These are phyloP conservation scores for Lamproptera curius DNA, from an alignment of 2,888 invertebrate species.

Conservation along the genomic window DNA sequence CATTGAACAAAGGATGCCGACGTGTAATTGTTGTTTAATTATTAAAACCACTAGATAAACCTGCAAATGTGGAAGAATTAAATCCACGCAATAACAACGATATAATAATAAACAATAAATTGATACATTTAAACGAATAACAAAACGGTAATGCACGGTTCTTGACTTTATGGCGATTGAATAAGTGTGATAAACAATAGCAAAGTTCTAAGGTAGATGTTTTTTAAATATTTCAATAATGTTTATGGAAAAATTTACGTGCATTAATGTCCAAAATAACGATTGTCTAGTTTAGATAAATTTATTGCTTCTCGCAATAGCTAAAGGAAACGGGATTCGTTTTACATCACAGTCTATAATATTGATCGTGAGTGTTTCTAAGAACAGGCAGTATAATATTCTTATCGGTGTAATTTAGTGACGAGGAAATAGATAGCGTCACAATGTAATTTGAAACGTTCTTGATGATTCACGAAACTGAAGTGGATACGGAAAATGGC, in stretches of 20 bases:
- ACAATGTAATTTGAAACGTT: conserved; percentile 25
- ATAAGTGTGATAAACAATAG: background rate
- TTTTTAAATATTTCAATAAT: too few relatives aligned
- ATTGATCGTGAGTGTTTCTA: conserved; percentile 1
- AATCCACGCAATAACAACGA: too few relatives aligned
- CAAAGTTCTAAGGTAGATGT: too few relatives aligned
- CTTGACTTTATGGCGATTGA: background rate
- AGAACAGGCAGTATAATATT: conserved; percentile 17
- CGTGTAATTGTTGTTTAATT: conserved; percentile 1
- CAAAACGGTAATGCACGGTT: background rate
- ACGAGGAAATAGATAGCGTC: conserved; percentile 32
- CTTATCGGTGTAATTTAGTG: conserved; percentile 19
- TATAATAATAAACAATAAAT: background rate
- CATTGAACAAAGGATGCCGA: conserved; percentile 7
- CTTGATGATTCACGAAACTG: conserved; percentile 30
- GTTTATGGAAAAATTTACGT: too few relatives aligned
- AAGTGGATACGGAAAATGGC: conserved; percentile 42
- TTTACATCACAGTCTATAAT: background rate
- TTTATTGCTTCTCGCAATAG: background rate
- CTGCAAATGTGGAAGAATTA: background rate
- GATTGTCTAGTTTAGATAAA: too few relatives aligned
- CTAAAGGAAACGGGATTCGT: background rate
- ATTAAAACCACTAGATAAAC: conserved; percentile 1
- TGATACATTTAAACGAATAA: background rate
- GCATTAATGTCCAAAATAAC: too few relatives aligned